A percentile compares a stretch with the other conserved stretches of the same genome.
These are phyloP conservation scores for Apteryx mantelli DNA, from an alignment of 2,113 vertebrate genomes.

Conservation along the genomic window DNA sequence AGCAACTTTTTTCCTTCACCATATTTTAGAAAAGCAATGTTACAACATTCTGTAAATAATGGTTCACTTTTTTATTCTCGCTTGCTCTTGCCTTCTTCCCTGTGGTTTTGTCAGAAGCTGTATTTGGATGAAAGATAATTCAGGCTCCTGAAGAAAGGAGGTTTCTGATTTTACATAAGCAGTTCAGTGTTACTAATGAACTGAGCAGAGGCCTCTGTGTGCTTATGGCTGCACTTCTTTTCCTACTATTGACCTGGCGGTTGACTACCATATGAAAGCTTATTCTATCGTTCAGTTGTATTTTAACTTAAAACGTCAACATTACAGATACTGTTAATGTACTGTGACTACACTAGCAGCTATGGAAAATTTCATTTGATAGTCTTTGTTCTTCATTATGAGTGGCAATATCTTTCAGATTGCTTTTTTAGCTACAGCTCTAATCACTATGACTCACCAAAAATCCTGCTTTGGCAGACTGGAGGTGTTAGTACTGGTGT, in stretches of 20 bases:
- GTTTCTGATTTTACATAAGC: background rate
- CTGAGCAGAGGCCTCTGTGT: background rate
- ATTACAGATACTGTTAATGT: background rate
- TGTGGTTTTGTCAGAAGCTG: background rate
- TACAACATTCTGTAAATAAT: background rate
- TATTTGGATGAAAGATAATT: background rate
- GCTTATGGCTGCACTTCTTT: background rate
- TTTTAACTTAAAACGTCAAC: background rate
- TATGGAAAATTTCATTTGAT: background rate
- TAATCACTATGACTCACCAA: background rate
- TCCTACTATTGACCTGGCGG: fast-evolving
- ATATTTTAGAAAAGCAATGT: background rate
- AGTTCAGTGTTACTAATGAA: background rate
- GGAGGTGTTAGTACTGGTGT: background rate
- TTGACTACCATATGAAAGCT: background rate
- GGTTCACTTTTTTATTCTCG: background rate
- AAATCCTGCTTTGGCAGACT: background rate
- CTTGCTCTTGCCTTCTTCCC: background rate
- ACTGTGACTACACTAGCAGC: background rate
- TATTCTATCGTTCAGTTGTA: background rate
- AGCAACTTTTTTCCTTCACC: background rate
- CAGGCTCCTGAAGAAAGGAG: background rate
- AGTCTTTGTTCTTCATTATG: background rate
- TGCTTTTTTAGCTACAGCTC: background rate
- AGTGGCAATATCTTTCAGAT: background rate